phyloP scores from a whole-genome alignment of 2,888 invertebrate species.

The Antheraea yamamai region DNA sequence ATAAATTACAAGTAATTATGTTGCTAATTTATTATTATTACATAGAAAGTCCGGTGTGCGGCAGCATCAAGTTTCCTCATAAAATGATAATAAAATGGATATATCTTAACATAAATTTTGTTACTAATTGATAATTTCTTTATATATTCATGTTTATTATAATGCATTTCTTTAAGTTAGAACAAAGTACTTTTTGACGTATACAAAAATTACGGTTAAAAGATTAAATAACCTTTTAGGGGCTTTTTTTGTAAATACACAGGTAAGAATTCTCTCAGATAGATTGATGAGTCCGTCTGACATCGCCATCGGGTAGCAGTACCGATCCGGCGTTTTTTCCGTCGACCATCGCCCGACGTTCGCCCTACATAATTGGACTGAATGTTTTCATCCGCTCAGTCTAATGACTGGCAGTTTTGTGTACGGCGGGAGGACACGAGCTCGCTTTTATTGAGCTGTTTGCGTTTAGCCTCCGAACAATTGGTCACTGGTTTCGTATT shows the following conservation, averaged over 20 bases:
- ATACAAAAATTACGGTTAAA: background rate
- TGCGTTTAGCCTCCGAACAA: slow-evolving; percentile 59
- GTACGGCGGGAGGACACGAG: slow-evolving; percentile 69
- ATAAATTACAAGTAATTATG: background rate
- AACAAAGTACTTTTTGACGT: background rate
- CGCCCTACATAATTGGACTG: slow-evolving; percentile 71
- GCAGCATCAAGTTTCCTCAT: too few relatives aligned
- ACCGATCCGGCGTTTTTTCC: slow-evolving; percentile 63
- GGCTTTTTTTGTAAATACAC: slow-evolving; percentile 17
- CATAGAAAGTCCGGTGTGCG: background rate
- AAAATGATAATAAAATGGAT: background rate
- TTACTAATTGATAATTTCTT: background rate
- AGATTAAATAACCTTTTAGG: slow-evolving; percentile 10
- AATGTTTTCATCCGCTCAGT: slow-evolving; percentile 72
- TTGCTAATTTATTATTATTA: background rate
- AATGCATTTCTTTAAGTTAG: background rate
- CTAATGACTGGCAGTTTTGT: slow-evolving; percentile 79
- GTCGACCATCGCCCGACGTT: slow-evolving; percentile 38
- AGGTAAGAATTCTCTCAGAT: slow-evolving; percentile 31
- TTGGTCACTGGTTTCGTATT: slow-evolving; percentile 26
- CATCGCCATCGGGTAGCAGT: slow-evolving; percentile 73
- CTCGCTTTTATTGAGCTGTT: slow-evolving; percentile 72
- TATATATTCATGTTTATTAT: background rate
- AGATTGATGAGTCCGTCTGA: slow-evolving; percentile 75
- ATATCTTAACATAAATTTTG: background rate